phyloP scores from a whole-genome alignment of 2,113 vertebrate genomes.

The Cyphomyrus discorhynchus region DNA sequence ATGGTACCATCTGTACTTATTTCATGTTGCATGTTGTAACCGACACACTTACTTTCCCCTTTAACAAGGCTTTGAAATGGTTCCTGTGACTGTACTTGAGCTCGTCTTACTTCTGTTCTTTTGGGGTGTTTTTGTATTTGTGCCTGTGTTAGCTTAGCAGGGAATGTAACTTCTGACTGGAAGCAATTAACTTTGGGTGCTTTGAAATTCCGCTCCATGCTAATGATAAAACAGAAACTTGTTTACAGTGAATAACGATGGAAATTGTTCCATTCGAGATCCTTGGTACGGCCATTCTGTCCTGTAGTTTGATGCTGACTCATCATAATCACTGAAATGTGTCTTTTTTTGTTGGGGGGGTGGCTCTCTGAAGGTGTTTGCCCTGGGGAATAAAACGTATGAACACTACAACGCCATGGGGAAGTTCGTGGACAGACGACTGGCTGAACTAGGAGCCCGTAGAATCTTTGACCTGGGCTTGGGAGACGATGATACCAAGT shows the following conservation, averaged over 20 bases:
- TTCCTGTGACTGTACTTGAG: neutral
- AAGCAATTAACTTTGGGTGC: neutral
- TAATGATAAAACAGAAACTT: neutral
- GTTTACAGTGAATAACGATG: neutral
- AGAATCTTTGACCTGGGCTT: constrained; percentile 75
- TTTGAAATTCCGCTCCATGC: neutral
- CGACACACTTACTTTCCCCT: neutral
- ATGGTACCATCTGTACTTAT: neutral
- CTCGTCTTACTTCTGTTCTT: neutral
- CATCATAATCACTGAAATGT: neutral
- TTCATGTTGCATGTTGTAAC: neutral
- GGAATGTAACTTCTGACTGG: neutral
- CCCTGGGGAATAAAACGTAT: constrained; percentile 78
- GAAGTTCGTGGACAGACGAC: constrained; percentile 71
- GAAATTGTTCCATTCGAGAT: neutral
- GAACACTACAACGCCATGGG: constrained; percentile 83
- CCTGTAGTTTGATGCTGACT: neutral
- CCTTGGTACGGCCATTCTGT: neutral
- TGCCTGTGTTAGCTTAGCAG: neutral
- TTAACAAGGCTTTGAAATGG: neutral
- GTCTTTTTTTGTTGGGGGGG: neutral
- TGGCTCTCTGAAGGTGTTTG: constrained; percentile 69
- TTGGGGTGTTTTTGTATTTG: neutral
- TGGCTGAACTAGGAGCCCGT: constrained; percentile 70
- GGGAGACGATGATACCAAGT: constrained; percentile 78